These are phyloP conservation scores for Hermaeophaga mercurialis DNA, from an alignment of 2,888 invertebrate species.

Conservation along the genomic window DNA sequence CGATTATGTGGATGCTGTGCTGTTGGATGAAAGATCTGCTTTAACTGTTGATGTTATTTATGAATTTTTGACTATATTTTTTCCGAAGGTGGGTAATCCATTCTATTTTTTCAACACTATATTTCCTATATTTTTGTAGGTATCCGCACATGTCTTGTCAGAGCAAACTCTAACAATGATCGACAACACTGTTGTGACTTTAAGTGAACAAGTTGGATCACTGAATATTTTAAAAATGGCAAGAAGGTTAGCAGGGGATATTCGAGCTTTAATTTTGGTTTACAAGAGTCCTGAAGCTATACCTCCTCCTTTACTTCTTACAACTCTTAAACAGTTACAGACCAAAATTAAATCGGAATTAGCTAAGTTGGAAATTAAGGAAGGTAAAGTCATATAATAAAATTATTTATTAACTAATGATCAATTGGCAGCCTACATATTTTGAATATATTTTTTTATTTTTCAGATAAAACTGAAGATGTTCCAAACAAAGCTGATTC, in stretches of 20 bases:
- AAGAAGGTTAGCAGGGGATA: conserved; percentile 61
- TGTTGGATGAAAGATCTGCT: conserved; percentile 85
- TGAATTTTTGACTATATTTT: conserved; percentile 86
- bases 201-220: conserved; percentile 61
- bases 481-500: conserved; percentile 27
- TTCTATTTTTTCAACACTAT: background rate
- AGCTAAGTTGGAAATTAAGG: conserved; percentile 43
- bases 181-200: conserved; percentile 66
- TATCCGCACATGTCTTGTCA: conserved; percentile 65
- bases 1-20: conserved; percentile 88
- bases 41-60: conserved; percentile 84
- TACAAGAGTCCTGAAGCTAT: conserved; percentile 58
- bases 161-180: conserved; percentile 66
- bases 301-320: conserved; percentile 49
- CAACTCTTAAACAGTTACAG: conserved; percentile 52
- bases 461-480: conserved; percentile 38
- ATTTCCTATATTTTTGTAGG: conserved; percentile 50
- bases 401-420: too few species aligned
- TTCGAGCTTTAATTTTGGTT: conserved; percentile 64
- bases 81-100: conserved; percentile 74
- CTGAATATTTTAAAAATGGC: conserved; percentile 61
- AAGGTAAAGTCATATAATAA: conserved; percentile 44
- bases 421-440: too few species aligned
- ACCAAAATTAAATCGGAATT: conserved; percentile 50
- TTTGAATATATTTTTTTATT: background rate